Conservation (phyloP, 2,888 invertebrate species). For the Athalia rosae region DNA sequence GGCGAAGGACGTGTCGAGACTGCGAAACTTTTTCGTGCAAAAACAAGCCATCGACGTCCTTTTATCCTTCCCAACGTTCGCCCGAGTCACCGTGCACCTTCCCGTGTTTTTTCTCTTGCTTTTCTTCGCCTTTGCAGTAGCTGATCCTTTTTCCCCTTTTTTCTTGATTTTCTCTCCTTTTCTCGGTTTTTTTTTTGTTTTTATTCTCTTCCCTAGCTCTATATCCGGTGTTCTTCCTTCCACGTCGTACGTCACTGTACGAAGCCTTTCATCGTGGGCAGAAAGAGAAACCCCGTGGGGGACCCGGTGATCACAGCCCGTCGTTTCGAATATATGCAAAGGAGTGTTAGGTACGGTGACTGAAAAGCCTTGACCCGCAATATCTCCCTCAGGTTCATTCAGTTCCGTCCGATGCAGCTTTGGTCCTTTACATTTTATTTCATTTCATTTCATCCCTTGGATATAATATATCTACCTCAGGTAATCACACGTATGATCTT, state of each 20-base stretch:
- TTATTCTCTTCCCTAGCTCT: not conserved
- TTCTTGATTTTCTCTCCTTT: not conserved
- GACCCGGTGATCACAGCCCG: constrained; percentile 14
- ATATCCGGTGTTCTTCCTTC: not conserved
- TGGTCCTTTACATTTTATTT: not conserved
- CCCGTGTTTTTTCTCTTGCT: not conserved
- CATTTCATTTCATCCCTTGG: not conserved
- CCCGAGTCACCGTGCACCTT: not conserved
- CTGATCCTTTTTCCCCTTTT: not conserved
- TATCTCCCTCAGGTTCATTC: not conserved
- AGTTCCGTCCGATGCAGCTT: not conserved
- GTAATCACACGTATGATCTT: too few relatives aligned
- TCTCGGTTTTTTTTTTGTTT: not conserved
- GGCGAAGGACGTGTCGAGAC: constrained; percentile 31
- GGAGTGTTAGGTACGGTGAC: not conserved
- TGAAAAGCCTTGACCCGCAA: constrained; percentile 31
- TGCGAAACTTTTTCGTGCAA: constrained; percentile 23
- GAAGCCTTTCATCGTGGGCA: constrained; percentile 32
- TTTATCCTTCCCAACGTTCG: not conserved
- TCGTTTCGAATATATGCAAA: constrained; percentile 32
- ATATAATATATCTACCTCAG: too few relatives aligned
- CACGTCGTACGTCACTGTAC: constrained; percentile 12
- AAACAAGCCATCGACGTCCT: constrained; percentile 23
- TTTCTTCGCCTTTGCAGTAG: not conserved
- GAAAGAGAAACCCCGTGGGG: constrained; percentile 25